Conservation (phyloP, 2,797 vertebrate species). For the Benthosema pterotum region DNA sequence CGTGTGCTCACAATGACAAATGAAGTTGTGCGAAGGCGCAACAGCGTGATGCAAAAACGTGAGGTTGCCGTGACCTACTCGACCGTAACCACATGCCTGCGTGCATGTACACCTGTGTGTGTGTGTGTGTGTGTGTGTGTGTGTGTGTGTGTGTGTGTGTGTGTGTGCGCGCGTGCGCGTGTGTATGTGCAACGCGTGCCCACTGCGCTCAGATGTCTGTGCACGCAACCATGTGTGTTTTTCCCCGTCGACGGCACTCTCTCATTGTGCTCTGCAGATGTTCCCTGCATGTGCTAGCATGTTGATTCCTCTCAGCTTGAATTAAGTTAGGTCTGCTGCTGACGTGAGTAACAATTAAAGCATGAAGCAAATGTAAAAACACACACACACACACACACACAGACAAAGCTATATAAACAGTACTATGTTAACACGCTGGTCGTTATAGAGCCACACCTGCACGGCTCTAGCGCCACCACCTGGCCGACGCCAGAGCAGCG, state of each 20-base stretch:
- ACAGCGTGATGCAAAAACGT: conserved; percentile 17
- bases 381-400: too few relatives aligned
- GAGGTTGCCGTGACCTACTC: conserved; percentile 44
- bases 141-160: background rate
- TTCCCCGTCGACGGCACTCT: conserved; percentile 6
- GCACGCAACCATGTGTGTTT: conserved; percentile 17
- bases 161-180: background rate
- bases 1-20: conserved; percentile 45
- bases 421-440: too few relatives aligned
- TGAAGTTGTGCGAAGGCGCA: conserved; percentile 32
- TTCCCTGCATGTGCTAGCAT: conserved; percentile 31
- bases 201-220: conserved; percentile 44
- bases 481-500: too few relatives aligned
- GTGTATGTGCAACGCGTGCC: too few relatives aligned
- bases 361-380: conserved; percentile 27
- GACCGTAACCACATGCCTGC: background rate
- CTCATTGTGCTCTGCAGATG: conserved; percentile 43
- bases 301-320: conserved; percentile 45
- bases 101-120: background rate
- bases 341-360: conserved; percentile 50
- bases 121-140: conserved; percentile 7
- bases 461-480: too few relatives aligned
- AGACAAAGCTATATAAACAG: too few relatives aligned
- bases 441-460: too few relatives aligned
- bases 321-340: conserved; percentile 41